Percentiles rank a stretch among this genome's conserved stretches.
Evolutionary conservation across 2,888 invertebrate genomes (phyloP).

Genomic region (Nowickia ferox): DNA sequence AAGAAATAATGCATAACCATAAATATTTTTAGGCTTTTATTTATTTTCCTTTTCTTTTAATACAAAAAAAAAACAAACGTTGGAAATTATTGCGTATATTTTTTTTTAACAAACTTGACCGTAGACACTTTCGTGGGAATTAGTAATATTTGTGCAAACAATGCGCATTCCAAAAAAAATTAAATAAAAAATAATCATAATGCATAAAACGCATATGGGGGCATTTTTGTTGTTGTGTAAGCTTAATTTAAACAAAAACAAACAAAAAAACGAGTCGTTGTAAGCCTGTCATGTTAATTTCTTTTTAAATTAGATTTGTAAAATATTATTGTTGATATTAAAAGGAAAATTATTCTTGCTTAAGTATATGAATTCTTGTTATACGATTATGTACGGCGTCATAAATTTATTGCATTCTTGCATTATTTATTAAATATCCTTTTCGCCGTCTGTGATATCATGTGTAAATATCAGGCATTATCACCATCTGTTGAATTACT

Average conservation of each 20-base stretch:
- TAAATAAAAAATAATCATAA: neutral
- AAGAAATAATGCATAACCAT: neutral
- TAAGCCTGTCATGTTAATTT: neutral
- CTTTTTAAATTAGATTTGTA: neutral
- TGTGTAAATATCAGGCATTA: slow-evolving; percentile 66
- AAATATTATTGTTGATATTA: neutral
- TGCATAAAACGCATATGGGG: slow-evolving; percentile 29
- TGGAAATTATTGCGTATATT: slow-evolving; percentile 18
- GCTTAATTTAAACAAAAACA: neutral
- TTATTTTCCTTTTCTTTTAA: neutral
- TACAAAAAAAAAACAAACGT: slow-evolving; percentile 19
- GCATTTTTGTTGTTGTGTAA: slow-evolving; percentile 5
- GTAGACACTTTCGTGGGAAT: slow-evolving; percentile 68
- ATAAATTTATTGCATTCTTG: slow-evolving; percentile 12
- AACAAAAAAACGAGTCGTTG: neutral
- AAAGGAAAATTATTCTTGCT: neutral
- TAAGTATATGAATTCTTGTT: neutral
- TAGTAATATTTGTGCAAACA: slow-evolving; percentile 69
- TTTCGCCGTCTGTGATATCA: slow-evolving; percentile 66
- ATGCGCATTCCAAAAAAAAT: neutral
- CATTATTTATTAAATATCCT: slow-evolving; percentile 56
- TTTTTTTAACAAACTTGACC: slow-evolving; percentile 63
- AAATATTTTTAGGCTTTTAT: neutral
- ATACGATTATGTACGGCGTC: neutral
- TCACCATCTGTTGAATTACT: slow-evolving; percentile 67